A percentile compares a stretch with the other conserved stretches of the same genome.
phyloP scores from a whole-genome alignment of 2,113 vertebrate genomes.

The Parotia lawesii region DNA sequence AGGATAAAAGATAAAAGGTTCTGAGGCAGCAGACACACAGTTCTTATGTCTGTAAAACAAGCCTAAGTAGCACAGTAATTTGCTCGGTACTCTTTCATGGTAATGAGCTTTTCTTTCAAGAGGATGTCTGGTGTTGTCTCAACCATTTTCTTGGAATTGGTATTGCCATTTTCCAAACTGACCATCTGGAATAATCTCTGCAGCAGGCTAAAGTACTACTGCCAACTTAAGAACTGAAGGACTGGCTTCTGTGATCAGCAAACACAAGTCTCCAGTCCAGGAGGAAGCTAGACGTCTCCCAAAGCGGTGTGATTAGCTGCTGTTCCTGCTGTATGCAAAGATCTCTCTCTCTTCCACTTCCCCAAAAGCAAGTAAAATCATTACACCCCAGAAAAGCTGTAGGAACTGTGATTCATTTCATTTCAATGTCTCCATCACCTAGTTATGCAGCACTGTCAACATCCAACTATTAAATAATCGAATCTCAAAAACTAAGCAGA shows the following conservation, averaged over 20 bases:
- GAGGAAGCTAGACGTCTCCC: not conserved
- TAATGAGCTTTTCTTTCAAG: constrained; percentile 2
- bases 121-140: not conserved
- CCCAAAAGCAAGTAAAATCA: not conserved
- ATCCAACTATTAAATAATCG: not conserved
- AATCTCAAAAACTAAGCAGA: not conserved
- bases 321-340: not conserved
- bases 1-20: not conserved
- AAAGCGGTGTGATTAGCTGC: not conserved
- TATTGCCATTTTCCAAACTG: not conserved
- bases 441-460: not conserved
- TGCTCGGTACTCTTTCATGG: not conserved
- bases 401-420: not conserved
- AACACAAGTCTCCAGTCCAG: not conserved
- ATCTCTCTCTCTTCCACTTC: not conserved
- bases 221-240: not conserved
- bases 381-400: not conserved
- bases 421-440: not conserved
- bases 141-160: not conserved
- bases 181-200: not conserved
- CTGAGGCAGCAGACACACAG: not conserved
- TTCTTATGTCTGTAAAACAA: not conserved
- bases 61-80: not conserved
- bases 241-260: not conserved
- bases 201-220: not conserved